Percentiles rank a stretch among this genome's conserved stretches.
Conservation (phyloP, 2,797 vertebrate species). For the Periparus ater region DNA sequence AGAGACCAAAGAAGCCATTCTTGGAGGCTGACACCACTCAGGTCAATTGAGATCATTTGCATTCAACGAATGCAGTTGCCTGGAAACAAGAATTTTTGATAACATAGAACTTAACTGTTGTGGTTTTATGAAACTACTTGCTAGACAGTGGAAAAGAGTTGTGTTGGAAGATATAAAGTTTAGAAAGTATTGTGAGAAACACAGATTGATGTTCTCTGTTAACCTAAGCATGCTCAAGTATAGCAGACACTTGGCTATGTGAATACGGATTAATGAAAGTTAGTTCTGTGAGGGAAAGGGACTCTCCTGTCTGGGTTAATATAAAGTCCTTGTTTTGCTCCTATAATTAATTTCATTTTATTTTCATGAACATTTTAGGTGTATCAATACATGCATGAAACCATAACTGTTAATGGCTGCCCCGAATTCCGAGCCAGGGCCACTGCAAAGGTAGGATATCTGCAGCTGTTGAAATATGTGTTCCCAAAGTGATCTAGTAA, state of each 20-base stretch:
- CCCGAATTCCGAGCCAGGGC: conserved; percentile 97
- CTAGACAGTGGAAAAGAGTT: background rate
- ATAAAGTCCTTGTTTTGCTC: conserved; percentile 41
- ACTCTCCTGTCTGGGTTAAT: conserved; percentile 16
- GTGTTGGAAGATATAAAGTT: background rate
- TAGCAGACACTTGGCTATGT: background rate
- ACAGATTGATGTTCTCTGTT: background rate
- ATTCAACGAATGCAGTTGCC: background rate
- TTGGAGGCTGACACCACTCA: background rate
- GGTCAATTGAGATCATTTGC: background rate
- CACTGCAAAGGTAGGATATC: conserved; percentile 92
- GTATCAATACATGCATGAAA: conserved; percentile 99
- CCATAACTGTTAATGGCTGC: conserved; percentile 96
- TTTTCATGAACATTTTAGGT: conserved; percentile 83
- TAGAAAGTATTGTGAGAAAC: background rate
- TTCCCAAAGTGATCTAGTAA: conserved; percentile 77
- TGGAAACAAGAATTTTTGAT: background rate
- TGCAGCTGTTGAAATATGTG: conserved; percentile 66
- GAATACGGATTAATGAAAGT: background rate
- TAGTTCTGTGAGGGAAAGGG: background rate
- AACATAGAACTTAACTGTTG: background rate
- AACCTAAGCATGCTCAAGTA: background rate
- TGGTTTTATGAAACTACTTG: background rate
- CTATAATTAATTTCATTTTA: conserved; percentile 56
- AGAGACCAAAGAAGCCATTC: background rate